Conservation (phyloP, 2,113 vertebrate genomes). For the Seriola dumerili region DNA sequence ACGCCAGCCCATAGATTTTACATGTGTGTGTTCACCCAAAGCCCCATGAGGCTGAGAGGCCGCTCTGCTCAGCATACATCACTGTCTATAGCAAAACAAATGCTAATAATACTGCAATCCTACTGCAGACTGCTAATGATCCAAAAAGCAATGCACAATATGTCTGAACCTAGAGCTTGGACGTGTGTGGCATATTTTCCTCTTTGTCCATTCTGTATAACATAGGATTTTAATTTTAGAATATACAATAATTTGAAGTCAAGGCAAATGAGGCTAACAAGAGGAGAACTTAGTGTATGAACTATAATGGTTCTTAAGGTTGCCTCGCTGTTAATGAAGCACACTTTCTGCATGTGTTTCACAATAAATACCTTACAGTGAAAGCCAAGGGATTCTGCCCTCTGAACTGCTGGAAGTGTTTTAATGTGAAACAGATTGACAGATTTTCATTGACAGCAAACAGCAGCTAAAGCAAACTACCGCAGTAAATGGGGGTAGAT, state of each 20-base stretch:
- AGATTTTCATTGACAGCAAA: constrained; percentile 29
- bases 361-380: constrained; percentile 5
- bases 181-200: not conserved
- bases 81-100: constrained; percentile 35
- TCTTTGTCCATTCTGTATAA: not conserved
- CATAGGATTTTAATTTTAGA: not conserved
- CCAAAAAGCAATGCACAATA: constrained; percentile 8
- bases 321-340: not conserved
- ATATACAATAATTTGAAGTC: not conserved
- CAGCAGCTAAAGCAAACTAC: constrained; percentile 9
- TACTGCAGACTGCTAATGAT: constrained; percentile 50
- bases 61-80: constrained; percentile 31
- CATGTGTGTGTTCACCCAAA: constrained; percentile 37
- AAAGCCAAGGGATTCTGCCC: not conserved
- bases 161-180: not conserved
- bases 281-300: not conserved
- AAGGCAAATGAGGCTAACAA: not conserved
- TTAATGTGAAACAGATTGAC: constrained; percentile 39
- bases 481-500: not conserved
- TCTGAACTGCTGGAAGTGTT: constrained; percentile 3
- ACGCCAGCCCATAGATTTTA: constrained; percentile 28
- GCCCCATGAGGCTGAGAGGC: constrained; percentile 22
- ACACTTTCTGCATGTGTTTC: constrained; percentile 20
- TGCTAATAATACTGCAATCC: constrained; percentile 46
- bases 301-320: not conserved